These are phyloP conservation scores for Arvicanthis niloticus DNA, from an alignment of 2,113 vertebrate species.

Conservation along the genomic window DNA sequence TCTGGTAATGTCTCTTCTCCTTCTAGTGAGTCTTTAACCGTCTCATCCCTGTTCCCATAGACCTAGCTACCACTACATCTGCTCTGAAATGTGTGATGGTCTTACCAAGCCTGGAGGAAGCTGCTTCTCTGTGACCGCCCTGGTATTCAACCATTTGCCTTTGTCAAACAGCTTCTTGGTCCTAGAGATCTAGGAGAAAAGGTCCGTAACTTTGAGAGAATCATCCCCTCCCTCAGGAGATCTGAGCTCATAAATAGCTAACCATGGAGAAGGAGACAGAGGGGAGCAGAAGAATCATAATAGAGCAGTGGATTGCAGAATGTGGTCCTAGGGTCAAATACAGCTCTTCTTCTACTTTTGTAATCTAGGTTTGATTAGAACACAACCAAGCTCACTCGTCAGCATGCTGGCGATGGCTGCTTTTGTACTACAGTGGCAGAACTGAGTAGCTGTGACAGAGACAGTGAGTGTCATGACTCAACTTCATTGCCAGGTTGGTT, in stretches of 20 bases:
- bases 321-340: neutral
- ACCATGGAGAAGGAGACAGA: neutral
- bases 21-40: neutral
- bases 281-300: neutral
- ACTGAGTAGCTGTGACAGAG: neutral
- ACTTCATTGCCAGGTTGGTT: neutral
- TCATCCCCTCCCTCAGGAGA: neutral
- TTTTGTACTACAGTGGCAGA: neutral
- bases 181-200: conserved; percentile 28
- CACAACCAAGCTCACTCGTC: neutral
- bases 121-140: neutral
- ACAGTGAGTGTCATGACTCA: neutral
- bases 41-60: neutral
- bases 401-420: neutral
- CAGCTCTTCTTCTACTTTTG: neutral
- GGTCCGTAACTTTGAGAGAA: conserved; percentile 3
- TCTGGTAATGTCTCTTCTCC: neutral
- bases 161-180: conserved; percentile 6
- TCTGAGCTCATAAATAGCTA: neutral
- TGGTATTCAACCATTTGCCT: neutral
- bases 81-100: neutral
- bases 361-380: conserved; percentile 21
- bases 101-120: neutral
- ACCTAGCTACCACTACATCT: neutral
- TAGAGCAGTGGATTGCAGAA: neutral